phyloP scores from a whole-genome alignment of 2,888 invertebrate genomes.

The Brachynemurus nebulosus region DNA sequence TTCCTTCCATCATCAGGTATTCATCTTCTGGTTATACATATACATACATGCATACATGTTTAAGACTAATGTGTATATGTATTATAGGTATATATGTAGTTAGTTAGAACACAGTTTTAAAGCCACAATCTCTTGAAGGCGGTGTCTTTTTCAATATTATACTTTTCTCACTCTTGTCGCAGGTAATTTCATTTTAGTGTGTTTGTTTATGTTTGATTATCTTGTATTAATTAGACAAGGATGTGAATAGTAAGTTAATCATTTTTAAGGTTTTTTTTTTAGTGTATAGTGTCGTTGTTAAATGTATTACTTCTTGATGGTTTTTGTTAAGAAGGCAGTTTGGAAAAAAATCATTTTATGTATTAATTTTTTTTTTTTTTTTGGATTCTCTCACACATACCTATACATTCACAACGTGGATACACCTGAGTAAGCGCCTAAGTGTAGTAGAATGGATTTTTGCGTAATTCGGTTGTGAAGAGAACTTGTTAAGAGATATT shows the following conservation, averaged over 20 bases:
- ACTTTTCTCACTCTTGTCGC: neutral
- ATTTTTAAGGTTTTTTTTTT: neutral
- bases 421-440: too few species aligned
- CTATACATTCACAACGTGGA: too few species aligned
- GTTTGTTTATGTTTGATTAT: neutral
- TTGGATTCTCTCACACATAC: too few species aligned
- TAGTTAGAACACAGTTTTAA: too few species aligned
- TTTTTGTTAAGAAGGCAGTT: neutral
- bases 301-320: too few species aligned
- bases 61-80: too few species aligned
- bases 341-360: neutral
- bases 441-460: neutral
- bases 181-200: neutral
- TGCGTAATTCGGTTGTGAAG: neutral
- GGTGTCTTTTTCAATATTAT: conserved; percentile 1
- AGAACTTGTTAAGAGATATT: too few species aligned
- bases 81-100: too few species aligned
- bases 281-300: too few species aligned
- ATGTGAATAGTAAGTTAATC: neutral
- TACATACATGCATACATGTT: too few species aligned
- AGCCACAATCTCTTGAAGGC: conserved; percentile 1
- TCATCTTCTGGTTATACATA: conserved; percentile 2
- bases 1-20: neutral
- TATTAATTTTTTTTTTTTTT: conserved; percentile 1
- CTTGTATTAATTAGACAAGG: neutral